Conservation (phyloP, 2,888 invertebrate genomes). For the Tanypteryx hageni region DNA sequence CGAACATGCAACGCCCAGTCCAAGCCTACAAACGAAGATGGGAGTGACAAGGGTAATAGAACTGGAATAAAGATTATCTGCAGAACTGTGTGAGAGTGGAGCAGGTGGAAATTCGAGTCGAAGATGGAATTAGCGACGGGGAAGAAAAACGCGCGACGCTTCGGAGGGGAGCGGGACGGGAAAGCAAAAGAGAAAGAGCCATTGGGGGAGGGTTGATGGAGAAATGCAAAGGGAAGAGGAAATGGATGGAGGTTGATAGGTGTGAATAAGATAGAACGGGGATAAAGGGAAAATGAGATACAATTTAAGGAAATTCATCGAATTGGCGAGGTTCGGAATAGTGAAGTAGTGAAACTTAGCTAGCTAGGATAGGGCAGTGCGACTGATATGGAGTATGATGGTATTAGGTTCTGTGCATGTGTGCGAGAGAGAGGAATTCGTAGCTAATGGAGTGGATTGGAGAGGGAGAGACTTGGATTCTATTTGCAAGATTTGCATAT, state of each 20-base stretch:
- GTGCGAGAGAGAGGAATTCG: neutral
- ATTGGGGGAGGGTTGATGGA: neutral
- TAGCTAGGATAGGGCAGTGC: neutral
- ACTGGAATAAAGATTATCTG: conserved; percentile 22
- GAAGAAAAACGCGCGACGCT: neutral
- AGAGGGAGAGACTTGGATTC: conserved; percentile 39
- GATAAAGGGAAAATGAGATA: conserved; percentile 11
- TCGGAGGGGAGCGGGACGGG: neutral
- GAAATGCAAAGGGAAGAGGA: neutral
- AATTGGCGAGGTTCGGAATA: neutral
- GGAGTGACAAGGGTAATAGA: conserved; percentile 22
- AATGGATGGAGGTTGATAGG: neutral
- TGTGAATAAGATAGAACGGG: neutral
- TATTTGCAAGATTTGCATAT: conserved; percentile 54
- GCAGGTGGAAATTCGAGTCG: conserved; percentile 28
- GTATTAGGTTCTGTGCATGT: neutral
- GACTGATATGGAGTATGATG: neutral
- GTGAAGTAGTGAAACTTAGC: neutral
- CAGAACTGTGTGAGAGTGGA: neutral
- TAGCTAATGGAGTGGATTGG: neutral
- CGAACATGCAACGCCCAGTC: conserved; percentile 4
- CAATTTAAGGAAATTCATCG: neutral
- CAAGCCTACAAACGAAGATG: conserved; percentile 11
- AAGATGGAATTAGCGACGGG: conserved; percentile 9
- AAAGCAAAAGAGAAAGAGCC: neutral